phyloP scores from a whole-genome alignment of 2,113 vertebrate species.

The Heptranchias perlo region DNA sequence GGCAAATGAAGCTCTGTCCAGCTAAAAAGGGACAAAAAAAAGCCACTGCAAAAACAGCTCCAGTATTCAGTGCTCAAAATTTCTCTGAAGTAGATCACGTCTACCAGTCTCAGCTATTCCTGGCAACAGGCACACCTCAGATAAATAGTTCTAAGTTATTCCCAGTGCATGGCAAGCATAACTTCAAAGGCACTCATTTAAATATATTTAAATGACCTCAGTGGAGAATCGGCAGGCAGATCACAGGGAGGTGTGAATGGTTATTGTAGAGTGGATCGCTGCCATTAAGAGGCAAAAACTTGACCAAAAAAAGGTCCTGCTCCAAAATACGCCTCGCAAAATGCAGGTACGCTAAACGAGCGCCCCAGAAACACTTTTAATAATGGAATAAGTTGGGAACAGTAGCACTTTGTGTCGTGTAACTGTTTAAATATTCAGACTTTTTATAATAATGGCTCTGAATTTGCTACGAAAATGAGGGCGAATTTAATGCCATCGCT shows the following conservation, averaged over 20 bases:
- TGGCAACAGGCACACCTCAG: not conserved
- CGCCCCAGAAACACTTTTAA: not conserved
- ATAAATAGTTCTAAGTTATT: not conserved
- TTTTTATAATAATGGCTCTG: not conserved
- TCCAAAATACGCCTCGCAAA: not conserved
- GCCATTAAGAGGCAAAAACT: not conserved
- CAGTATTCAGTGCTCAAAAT: not conserved
- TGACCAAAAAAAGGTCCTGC: not conserved
- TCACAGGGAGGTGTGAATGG: not conserved
- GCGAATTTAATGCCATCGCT: too few relatives aligned
- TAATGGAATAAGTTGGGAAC: not conserved
- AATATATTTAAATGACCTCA: slow-evolving; percentile 1
- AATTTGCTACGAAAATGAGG: too few relatives aligned
- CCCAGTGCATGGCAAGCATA: not conserved
- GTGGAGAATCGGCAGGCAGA: not conserved
- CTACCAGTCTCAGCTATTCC: not conserved
- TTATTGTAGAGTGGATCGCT: not conserved
- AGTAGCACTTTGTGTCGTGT: not conserved
- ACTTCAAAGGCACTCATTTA: not conserved
- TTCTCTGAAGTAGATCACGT: not conserved
- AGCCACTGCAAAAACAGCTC: not conserved
- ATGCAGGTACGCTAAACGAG: not conserved
- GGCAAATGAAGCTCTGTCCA: not conserved
- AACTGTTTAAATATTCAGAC: not conserved
- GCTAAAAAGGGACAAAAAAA: not conserved